phyloP scores from a whole-genome alignment of 1,140 invertebrate species.

The Nixonia krombeini region DNA sequence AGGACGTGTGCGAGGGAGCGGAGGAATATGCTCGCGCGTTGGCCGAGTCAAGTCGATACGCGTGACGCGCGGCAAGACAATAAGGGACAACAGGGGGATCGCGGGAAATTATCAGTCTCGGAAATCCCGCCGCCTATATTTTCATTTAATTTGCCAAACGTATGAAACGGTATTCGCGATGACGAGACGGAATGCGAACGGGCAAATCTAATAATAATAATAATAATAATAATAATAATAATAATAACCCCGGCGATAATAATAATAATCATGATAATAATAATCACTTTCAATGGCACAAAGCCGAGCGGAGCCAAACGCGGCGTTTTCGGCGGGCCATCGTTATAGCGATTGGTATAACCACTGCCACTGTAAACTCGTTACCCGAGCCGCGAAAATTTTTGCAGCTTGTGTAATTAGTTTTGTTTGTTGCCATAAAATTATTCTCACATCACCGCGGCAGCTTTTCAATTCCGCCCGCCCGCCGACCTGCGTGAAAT shows the following conservation, averaged over 20 bases:
- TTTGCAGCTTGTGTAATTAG: constrained; percentile 21
- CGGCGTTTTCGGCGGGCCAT: not conserved
- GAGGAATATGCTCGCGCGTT: constrained; percentile 36
- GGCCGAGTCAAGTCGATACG: constrained; percentile 38
- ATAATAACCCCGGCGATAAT: too few species aligned
- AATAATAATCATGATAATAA: constrained; percentile 44
- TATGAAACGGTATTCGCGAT: constrained; percentile 47
- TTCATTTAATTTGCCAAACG: constrained; percentile 55
- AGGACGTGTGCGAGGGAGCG: constrained; percentile 9
- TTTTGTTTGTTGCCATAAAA: constrained; percentile 31
- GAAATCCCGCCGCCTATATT: constrained; percentile 46
- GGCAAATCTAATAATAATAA: constrained; percentile 57
- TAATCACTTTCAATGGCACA: not conserved
- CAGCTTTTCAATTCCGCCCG: constrained; percentile 28
- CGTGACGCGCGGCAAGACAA: constrained; percentile 27
- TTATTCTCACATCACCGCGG: constrained; percentile 22
- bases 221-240: constrained; percentile 9
- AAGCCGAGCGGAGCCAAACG: not conserved
- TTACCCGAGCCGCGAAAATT: constrained; percentile 2
- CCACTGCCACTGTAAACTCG: constrained; percentile 1
- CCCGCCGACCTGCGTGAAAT: constrained; percentile 26
- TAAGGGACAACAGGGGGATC: constrained; percentile 1
- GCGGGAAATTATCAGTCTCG: constrained; percentile 27
- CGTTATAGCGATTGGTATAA: constrained; percentile 3
- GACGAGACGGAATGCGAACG: constrained; percentile 10